Conservation (phyloP, 2,888 invertebrate genomes). For the Pelosia muscerda region DNA sequence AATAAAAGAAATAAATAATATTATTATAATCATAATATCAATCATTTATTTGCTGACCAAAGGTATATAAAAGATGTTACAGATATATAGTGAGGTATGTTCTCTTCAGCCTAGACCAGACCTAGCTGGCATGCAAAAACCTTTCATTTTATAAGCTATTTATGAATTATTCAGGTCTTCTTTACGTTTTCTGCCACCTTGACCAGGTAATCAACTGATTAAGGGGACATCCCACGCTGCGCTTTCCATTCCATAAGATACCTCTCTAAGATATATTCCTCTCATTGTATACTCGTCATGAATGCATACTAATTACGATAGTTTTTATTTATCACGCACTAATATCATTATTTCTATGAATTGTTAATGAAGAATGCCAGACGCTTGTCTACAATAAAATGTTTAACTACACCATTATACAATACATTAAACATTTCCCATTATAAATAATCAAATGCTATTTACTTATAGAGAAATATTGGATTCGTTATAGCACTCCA, state of each 20-base stretch:
- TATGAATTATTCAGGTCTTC: not conserved
- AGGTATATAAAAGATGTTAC: too few species aligned
- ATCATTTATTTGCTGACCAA: too few species aligned
- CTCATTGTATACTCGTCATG: not conserved
- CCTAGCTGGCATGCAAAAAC: too few species aligned
- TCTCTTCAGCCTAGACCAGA: too few species aligned
- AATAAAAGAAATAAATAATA: not conserved
- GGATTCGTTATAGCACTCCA: conserved; percentile 29
- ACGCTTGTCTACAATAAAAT: conserved; percentile 21
- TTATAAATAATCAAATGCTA: conserved; percentile 29
- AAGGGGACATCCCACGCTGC: not conserved
- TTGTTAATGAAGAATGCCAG: conserved; percentile 2
- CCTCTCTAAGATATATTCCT: not conserved
- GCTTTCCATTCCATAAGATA: not conserved
- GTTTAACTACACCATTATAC: conserved; percentile 13
- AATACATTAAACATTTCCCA: conserved; percentile 29
- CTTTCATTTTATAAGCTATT: too few species aligned
- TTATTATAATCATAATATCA: too few species aligned
- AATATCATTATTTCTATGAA: conserved; percentile 14
- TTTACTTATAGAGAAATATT: conserved; percentile 25
- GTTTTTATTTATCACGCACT: conserved; percentile 6
- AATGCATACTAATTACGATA: conserved; percentile 3
- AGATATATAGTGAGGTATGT: too few species aligned
- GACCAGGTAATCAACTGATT: not conserved
- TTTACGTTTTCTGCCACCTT: not conserved